phyloP scores from a whole-genome alignment of 2,113 vertebrate species.

The Colossoma macropomum region DNA sequence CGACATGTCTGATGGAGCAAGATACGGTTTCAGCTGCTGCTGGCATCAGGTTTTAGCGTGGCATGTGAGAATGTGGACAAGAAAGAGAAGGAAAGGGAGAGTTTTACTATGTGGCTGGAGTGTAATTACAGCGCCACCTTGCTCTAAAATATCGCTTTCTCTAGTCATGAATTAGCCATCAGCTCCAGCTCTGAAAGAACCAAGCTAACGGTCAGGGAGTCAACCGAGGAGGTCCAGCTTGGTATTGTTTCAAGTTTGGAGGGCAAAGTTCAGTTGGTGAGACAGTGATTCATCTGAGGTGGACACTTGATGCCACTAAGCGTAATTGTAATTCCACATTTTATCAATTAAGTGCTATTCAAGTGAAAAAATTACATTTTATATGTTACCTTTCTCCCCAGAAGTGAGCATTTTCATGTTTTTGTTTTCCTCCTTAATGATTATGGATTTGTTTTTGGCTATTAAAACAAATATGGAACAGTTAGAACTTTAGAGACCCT shows the following conservation, averaged over 20 bases:
- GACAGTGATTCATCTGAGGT: background rate
- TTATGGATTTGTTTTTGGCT: background rate
- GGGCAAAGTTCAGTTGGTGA: conserved; percentile 23
- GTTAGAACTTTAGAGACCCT: too few species aligned
- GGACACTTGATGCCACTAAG: background rate
- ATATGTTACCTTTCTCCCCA: background rate
- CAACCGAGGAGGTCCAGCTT: background rate
- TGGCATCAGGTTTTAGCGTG: conserved; percentile 29
- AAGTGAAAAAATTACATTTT: background rate
- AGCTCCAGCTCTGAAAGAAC: conserved; percentile 26
- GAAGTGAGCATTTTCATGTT: background rate
- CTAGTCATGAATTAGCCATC: conserved; percentile 53
- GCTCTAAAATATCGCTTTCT: conserved; percentile 53
- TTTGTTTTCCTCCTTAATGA: background rate
- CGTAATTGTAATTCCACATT: background rate
- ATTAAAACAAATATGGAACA: too few species aligned
- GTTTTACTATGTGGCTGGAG: conserved; percentile 52
- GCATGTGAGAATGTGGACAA: conserved; percentile 30
- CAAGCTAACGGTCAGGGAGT: conserved; percentile 19
- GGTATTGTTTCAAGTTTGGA: background rate
- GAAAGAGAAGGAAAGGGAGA: conserved; percentile 19
- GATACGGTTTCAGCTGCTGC: conserved; percentile 24
- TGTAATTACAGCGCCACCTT: conserved; percentile 61
- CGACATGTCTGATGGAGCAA: conserved; percentile 11
- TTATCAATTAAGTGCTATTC: background rate